phyloP scores from a whole-genome alignment of 2,888 invertebrate species.

The Lochmaea crataegi region DNA sequence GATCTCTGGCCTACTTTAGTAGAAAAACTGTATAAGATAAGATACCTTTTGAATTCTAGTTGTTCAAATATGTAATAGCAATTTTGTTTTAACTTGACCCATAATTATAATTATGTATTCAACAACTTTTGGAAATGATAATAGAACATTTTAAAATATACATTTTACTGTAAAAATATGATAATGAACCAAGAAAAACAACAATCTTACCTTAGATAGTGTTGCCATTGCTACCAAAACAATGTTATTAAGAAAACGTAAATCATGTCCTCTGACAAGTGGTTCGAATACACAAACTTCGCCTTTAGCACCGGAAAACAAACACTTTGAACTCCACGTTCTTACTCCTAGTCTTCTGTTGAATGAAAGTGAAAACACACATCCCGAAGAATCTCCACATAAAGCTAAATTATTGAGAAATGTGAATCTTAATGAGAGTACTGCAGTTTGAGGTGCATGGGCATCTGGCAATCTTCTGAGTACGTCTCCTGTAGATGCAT shows the following conservation, averaged over 20 bases:
- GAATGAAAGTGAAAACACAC: conserved; percentile 93
- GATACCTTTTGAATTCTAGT: too few relatives aligned
- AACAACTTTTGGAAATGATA: too few relatives aligned
- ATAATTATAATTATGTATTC: too few relatives aligned
- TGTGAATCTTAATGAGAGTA: conserved; percentile 74
- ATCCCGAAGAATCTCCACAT: conserved; percentile 88
- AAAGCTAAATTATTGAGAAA: conserved; percentile 72
- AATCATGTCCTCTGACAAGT: conserved; percentile 65
- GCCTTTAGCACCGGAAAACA: conserved; percentile 97
- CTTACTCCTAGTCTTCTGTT: conserved; percentile 89
- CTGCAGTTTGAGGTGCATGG: conserved; percentile 86
- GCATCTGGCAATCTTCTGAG: conserved; percentile 81
- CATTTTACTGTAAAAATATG: too few relatives aligned
- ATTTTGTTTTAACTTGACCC: too few relatives aligned
- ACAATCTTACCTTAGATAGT: conserved; percentile 79
- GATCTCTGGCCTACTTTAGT: too few relatives aligned
- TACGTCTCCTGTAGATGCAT: conserved; percentile 82
- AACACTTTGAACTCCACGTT: conserved; percentile 89
- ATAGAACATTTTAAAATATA: too few relatives aligned
- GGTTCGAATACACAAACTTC: conserved; percentile 87
- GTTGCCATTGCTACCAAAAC: conserved; percentile 93
- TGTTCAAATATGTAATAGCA: too few relatives aligned
- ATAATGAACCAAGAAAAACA: not conserved
- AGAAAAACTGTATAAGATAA: too few relatives aligned
- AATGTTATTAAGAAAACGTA: conserved; percentile 78